Evolutionary conservation across 2,888 invertebrate species (phyloP).

Genomic region (Mylabris sibirica): DNA sequence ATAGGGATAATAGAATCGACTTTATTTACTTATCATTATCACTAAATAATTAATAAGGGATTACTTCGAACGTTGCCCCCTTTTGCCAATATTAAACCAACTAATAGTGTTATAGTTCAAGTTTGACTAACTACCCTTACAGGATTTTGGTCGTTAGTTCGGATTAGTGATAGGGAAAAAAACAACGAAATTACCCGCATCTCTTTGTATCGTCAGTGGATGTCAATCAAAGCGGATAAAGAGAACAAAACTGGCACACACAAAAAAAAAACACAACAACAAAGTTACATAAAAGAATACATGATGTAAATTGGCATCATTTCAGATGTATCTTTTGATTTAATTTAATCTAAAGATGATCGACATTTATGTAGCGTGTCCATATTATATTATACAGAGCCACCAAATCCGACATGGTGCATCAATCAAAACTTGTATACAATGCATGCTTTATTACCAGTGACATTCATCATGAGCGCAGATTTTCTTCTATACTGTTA

Average conservation of each 20-base stretch:
- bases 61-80: slow-evolving; percentile 27
- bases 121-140: slow-evolving; percentile 29
- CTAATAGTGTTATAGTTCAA: slow-evolving; percentile 36
- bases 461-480: neutral
- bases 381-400: slow-evolving; percentile 14
- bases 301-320: neutral
- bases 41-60: slow-evolving; percentile 42
- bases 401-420: slow-evolving; percentile 30
- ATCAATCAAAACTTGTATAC: slow-evolving; percentile 27
- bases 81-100: slow-evolving; percentile 32
- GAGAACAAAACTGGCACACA: neutral
- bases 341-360: slow-evolving; percentile 27
- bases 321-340: neutral
- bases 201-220: slow-evolving; percentile 16
- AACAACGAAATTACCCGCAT: slow-evolving; percentile 32
- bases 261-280: neutral
- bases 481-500: slow-evolving; percentile 1
- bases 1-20: slow-evolving; percentile 35
- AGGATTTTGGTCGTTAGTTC: slow-evolving; percentile 22
- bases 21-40: slow-evolving; percentile 41
- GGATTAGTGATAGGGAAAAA: slow-evolving; percentile 20
- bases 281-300: neutral
- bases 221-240: slow-evolving; percentile 3
- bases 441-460: neutral
- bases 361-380: slow-evolving; percentile 18